Base-by-base conservation (phyloP, 2,888 invertebrate species). In the Tricholauxania praeusta region DNA sequence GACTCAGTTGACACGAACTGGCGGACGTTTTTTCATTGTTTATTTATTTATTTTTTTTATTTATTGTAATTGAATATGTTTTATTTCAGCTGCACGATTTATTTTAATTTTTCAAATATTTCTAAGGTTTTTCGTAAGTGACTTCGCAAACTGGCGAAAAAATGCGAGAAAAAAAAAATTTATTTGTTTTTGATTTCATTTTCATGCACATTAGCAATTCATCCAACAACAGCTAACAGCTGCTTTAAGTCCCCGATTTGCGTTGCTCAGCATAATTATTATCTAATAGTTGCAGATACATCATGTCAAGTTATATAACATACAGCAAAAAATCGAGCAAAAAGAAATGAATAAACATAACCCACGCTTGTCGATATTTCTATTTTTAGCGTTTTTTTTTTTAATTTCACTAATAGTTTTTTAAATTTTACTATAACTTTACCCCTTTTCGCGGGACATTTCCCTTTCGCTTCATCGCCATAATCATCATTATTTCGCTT, bases 1-100 rank as follows among this genome's bases (percentile, higher is more conserved):
- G 80, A 80, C 79, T 79, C 74, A 76, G 73, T 78, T 28, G 52
- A 52, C 51, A 65, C 19, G 48, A 47, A 6, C 17, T n/a, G 12
- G 12, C 48, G n/a, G 5, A 17, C 57, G 19, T 57, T 57, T 28
- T 19, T 57, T 55, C 8, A n/a, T 55, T n/a, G 17, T 28, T 28
- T 28, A 10, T 17, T 14, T 19, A 7, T 65, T 65, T 64, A 12
- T 49, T 48, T 64, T 19, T 53, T 51, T 52, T 28, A 1, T 32
- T 63, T 49, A 32, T 60, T 39, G 28, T 5, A 47, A 12, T 12
- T 17, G 17, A n/a, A 39, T 39, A 10, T 10, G 10, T 39, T 39
- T 39, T 39, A 39, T 39, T 10, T 39, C 39, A 28, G 28, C 4
- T 28, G 28, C 28, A 39, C 10, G 39, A 39, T 39, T 39, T 39